Conservation (phyloP, 2,888 invertebrate genomes). For the Teinopalpus imperialis region DNA sequence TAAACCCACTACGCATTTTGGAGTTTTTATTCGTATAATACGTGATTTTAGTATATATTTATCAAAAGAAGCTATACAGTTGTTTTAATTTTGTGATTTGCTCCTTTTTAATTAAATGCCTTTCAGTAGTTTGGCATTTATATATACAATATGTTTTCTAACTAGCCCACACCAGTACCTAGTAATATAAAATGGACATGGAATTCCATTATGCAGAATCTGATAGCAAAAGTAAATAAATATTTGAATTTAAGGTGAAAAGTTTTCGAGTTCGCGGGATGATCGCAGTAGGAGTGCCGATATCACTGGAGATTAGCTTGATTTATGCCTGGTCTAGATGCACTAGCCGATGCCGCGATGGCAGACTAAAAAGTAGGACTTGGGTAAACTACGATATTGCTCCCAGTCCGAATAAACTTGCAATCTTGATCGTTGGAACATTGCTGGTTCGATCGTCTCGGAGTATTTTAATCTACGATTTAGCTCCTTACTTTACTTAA, state of each 20-base stretch:
- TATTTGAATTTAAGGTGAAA: constrained; percentile 13
- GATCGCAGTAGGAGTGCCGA: constrained; percentile 40
- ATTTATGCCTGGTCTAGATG: constrained; percentile 42
- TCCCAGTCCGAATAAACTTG: constrained; percentile 19
- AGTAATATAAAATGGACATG: no score
- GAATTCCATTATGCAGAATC: no score
- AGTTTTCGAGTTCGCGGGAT: constrained; percentile 24
- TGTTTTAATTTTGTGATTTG: no score
- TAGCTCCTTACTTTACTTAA: constrained; percentile 9
- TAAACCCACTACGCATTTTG: no score
- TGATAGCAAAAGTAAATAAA: background rate
- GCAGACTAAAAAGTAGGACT: constrained; percentile 22
- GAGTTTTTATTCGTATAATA: no score
- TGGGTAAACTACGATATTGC: constrained; percentile 20
- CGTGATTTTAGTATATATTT: no score
- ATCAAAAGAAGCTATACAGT: no score
- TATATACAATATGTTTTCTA: no score
- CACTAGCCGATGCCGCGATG: constrained; percentile 15
- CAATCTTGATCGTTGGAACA: constrained; percentile 23
- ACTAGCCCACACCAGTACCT: no score
- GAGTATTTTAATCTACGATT: constrained; percentile 17
- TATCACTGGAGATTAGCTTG: constrained; percentile 49
- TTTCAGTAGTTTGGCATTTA: no score
- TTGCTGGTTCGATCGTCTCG: constrained; percentile 9
- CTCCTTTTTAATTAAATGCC: no score